Evolutionary conservation across 2,113 vertebrate species (phyloP), one percentile per base, ranked within the genome.

Genomic region (Pygoscelis antarcticus): DNA sequence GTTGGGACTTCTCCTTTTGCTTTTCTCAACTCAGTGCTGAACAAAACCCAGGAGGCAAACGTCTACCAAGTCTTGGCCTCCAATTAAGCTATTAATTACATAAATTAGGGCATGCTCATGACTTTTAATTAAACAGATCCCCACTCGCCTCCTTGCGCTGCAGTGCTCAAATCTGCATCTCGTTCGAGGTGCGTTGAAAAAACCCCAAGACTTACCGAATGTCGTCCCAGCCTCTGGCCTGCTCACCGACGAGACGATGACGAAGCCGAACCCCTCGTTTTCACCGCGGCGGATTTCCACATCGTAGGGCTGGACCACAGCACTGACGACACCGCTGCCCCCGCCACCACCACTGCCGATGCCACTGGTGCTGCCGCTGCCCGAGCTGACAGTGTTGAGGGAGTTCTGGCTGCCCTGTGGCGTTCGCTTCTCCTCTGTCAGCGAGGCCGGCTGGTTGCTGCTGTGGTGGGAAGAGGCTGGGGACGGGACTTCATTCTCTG

Each of bases 351-450:
- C 99, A 0, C 99, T 99, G 94, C 99, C 99, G 8, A 99, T 99
- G 82, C 99, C 99, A 0, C 99, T 99, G 96, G 99, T 99, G 93
- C 99, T 99, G 71, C 99, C 99, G 7, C 99, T 99, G 97, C 99
- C 99, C 0, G 99, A 99, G 98, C 99, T 99, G 93, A 99, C 99
- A 0, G 99, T 99, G 97, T 99, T 99, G 60, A 99, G 98, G 10
- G 99, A 99, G 97, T 99, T 99, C 98, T 99, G 99, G 98, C 99
- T 99, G 97, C 99, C 99, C 98, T 99, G 99, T 0, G 99, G 99
- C 0, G 99, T 99, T 58, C 99, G 99, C 96, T 99, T 99, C 96
- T 99, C 99, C 96, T 99, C 99, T 0, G 99, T 99, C 97, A 99
- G 98, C 6, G 99, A 99, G 32, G 99, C 99, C 0, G 99, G 99